A percentile compares a stretch with the other conserved stretches of the same genome.
phyloP scores from a whole-genome alignment of 2,888 invertebrate genomes.

The Nemurella pictetii region DNA sequence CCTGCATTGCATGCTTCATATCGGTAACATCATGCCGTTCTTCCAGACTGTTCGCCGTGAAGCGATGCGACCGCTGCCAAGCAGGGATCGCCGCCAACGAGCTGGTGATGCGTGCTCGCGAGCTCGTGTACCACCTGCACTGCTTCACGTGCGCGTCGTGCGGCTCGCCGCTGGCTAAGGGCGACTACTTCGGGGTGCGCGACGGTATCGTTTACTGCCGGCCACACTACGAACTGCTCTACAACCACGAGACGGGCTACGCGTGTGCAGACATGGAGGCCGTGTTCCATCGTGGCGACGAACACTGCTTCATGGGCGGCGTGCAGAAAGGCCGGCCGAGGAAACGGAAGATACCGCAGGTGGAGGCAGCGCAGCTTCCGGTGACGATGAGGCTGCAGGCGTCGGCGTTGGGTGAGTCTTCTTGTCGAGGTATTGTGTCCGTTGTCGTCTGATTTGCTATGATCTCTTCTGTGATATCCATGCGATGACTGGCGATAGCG shows the following conservation, averaged over 20 bases:
- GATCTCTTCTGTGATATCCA: no score
- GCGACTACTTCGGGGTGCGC: constrained; percentile 89
- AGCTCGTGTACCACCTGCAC: constrained; percentile 83
- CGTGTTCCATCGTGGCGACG: constrained; percentile 26
- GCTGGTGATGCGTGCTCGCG: constrained; percentile 87
- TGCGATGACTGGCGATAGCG: no score
- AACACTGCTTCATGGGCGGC: constrained; percentile 45
- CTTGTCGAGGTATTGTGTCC: no score
- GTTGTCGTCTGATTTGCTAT: no score
- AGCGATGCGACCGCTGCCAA: constrained; percentile 83
- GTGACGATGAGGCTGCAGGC: constrained; percentile 69
- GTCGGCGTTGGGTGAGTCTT: constrained; percentile 64
- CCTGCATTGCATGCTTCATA: no score
- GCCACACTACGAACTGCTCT: constrained; percentile 69
- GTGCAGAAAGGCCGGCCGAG: constrained; percentile 79
- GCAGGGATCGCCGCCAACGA: constrained; percentile 84
- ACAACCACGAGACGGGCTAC: constrained; percentile 40
- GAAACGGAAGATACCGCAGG: constrained; percentile 66
- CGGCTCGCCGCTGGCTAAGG: constrained; percentile 78
- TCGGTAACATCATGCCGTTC: not conserved
- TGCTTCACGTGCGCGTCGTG: constrained; percentile 90
- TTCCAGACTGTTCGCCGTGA: constrained; percentile 81
- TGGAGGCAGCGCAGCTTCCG: constrained; percentile 40
- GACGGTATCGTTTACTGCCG: constrained; percentile 73
- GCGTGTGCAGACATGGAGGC: constrained; percentile 42